Conservation (phyloP, 2,888 invertebrate genomes). For the Eristalinus aeneus region DNA sequence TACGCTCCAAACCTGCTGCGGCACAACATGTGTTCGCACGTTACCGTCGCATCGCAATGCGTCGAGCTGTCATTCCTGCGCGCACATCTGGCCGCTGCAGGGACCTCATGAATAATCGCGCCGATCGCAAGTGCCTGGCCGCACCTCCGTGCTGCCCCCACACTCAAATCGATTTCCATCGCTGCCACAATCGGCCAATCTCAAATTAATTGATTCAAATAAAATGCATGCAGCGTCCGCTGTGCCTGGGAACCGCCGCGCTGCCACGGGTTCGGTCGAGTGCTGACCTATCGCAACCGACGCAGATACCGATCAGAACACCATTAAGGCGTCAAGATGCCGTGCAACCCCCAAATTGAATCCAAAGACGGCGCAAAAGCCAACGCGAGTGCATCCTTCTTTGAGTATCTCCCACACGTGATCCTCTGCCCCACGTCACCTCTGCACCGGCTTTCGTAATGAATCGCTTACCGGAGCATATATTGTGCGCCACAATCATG, state of each 20-base stretch:
- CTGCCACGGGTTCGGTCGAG: constrained; percentile 30
- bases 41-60: constrained; percentile 3
- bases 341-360: constrained; percentile 65
- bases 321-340: constrained; percentile 44
- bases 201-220: constrained; percentile 63
- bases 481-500: constrained; percentile 54
- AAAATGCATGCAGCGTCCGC: constrained; percentile 57
- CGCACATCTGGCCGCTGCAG: constrained; percentile 36
- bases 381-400: constrained; percentile 27
- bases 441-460: constrained; percentile 35
- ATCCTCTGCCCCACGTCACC: constrained; percentile 13
- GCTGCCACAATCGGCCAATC: constrained; percentile 6
- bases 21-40: constrained; percentile 35
- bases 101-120: constrained; percentile 31
- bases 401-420: constrained; percentile 27
- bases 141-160: not conserved
- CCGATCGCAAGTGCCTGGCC: constrained; percentile 15
- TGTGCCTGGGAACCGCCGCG: constrained; percentile 12
- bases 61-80: constrained; percentile 16
- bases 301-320: not conserved
- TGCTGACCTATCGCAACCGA: constrained; percentile 16
- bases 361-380: constrained; percentile 30
- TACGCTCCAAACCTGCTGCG: not conserved
- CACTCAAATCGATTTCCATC: constrained; percentile 37
- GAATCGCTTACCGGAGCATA: constrained; percentile 58